Conservation (phyloP, 2,113 vertebrate species). For the Condylura cristata region DNA sequence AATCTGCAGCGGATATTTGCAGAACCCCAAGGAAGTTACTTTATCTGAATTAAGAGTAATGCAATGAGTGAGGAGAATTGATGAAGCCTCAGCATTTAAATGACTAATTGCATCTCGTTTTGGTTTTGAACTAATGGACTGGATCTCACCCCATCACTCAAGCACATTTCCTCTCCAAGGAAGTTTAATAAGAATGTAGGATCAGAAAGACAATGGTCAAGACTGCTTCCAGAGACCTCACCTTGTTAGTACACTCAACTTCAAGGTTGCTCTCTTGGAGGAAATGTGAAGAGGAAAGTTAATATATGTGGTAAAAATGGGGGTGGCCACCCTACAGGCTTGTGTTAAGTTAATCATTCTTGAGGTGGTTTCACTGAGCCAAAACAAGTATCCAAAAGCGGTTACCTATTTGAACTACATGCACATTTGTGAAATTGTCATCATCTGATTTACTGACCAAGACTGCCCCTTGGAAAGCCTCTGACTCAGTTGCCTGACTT, state of each 20-base stretch:
- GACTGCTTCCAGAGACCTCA: neutral
- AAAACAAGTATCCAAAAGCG: slow-evolving; percentile 15
- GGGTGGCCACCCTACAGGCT: neutral
- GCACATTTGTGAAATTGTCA: neutral
- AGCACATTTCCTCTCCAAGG: slow-evolving; percentile 34
- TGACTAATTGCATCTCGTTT: neutral
- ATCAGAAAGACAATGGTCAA: slow-evolving; percentile 1
- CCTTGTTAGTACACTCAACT: neutral
- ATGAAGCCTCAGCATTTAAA: neutral
- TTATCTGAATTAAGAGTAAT: neutral
- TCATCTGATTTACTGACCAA: neutral
- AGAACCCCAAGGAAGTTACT: neutral
- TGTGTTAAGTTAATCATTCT: slow-evolving; percentile 33
- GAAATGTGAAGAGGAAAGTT: neutral
- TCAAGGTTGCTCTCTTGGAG: slow-evolving; percentile 9
- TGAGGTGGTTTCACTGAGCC: neutral
- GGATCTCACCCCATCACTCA: slow-evolving; percentile 23
- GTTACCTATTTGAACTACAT: neutral
- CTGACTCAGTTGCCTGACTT: slow-evolving; percentile 45
- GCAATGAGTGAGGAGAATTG: neutral
- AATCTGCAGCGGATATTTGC: neutral
- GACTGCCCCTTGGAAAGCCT: neutral
- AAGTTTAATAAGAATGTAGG: neutral
- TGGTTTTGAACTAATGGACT: neutral
- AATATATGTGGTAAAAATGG: neutral